These are phyloP conservation scores for Keiferia lycopersicella DNA, from an alignment of 2,888 invertebrate genomes.

Conservation along the genomic window DNA sequence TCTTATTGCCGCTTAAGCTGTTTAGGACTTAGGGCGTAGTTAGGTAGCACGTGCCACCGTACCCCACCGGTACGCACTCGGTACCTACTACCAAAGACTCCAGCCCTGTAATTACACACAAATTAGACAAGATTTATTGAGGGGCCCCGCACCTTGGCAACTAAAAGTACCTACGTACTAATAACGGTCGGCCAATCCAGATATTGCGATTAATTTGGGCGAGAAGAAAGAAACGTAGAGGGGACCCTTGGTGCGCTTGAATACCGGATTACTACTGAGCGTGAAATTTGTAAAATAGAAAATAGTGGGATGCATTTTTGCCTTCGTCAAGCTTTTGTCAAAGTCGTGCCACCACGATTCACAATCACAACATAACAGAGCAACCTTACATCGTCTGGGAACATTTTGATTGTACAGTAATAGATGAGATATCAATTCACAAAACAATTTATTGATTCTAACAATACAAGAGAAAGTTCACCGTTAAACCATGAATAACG, in stretches of 20 bases:
- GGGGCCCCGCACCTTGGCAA: slow-evolving; percentile 81
- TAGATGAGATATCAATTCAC: neutral
- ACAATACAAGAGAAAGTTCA: neutral
- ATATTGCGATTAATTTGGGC: slow-evolving; percentile 75
- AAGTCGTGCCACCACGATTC: neutral
- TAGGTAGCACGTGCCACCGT: slow-evolving; percentile 77
- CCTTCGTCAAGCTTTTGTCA: slow-evolving; percentile 10
- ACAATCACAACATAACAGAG: neutral
- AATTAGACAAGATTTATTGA: slow-evolving; percentile 82
- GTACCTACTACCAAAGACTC: slow-evolving; percentile 68
- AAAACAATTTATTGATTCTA: neutral
- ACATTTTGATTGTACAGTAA: too few species aligned
- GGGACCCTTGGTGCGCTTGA: slow-evolving; percentile 40
- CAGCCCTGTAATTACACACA: slow-evolving; percentile 80
- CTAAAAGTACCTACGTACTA: slow-evolving; percentile 73
- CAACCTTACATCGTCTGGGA: neutral
- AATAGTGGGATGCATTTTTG: slow-evolving; percentile 6
- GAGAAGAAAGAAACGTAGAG: slow-evolving; percentile 34
- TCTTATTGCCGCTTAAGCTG: neutral
- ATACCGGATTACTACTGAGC: slow-evolving; percentile 26
- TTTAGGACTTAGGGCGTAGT: slow-evolving; percentile 33
- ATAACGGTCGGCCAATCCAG: slow-evolving; percentile 75
- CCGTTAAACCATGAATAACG: neutral
- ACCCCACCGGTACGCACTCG: slow-evolving; percentile 75
- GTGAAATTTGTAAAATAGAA: slow-evolving; percentile 9